Percentiles rank a stretch among this genome's conserved stretches.
phyloP scores from a whole-genome alignment of 2,888 invertebrate species.

The Geotrupes spiniger region DNA sequence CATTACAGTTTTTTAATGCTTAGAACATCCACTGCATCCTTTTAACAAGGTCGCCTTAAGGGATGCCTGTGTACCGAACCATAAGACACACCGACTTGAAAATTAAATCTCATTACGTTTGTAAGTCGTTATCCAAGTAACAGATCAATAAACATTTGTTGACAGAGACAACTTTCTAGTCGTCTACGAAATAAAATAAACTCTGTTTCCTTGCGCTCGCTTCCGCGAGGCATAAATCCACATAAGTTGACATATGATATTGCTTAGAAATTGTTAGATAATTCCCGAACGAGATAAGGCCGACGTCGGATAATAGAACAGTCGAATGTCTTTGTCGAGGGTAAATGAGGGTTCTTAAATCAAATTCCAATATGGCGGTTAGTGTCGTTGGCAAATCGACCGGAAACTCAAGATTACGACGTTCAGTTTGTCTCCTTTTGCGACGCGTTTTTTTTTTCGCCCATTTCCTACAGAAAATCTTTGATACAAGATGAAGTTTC shows the following conservation, averaged over 20 bases:
- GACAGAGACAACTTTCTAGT: no score
- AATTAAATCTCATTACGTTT: no score
- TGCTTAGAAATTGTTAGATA: constrained; percentile 39
- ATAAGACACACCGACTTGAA: no score
- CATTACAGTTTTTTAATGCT: no score
- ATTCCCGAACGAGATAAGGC: constrained; percentile 43
- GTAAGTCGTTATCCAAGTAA: no score
- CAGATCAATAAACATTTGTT: no score
- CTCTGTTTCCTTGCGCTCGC: no score
- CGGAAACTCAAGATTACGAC: constrained; percentile 51
- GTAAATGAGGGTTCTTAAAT: constrained; percentile 53
- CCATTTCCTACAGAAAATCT: neutral
- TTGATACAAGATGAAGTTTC: constrained; percentile 1
- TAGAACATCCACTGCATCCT: no score
- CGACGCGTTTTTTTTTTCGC: constrained; percentile 10
- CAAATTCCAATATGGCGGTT: constrained; percentile 53
- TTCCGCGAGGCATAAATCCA: constrained; percentile 17
- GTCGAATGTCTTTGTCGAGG: constrained; percentile 50
- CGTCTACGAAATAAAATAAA: no score
- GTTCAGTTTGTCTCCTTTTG: constrained; percentile 27
- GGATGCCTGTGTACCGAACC: no score
- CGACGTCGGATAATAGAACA: constrained; percentile 49
- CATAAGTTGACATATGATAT: constrained; percentile 40
- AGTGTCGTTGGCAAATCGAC: constrained; percentile 50
- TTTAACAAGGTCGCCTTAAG: no score